phyloP scores from a whole-genome alignment of 2,888 invertebrate species.

The Hirtodrosophila confusa region DNA sequence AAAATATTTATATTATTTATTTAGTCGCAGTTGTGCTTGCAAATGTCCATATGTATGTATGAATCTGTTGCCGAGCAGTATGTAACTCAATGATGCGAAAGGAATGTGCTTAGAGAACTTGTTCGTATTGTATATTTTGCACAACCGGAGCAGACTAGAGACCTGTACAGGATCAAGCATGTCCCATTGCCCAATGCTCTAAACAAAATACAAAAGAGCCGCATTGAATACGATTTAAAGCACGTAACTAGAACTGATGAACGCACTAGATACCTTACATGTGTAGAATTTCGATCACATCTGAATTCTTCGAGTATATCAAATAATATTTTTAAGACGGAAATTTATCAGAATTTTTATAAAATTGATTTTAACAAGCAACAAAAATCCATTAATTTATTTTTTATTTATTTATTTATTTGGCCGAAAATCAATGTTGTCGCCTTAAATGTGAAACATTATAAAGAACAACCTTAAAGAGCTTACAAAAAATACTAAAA shows the following conservation, averaged over 20 bases:
- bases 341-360: no score
- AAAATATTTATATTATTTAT: constrained; percentile 69
- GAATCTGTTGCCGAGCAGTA: constrained; percentile 12
- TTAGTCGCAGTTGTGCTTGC: constrained; percentile 37
- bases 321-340: no score
- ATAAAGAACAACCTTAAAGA: no score
- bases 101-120: constrained; percentile 36
- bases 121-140: constrained; percentile 54
- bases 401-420: no score
- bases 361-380: no score
- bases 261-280: no score
- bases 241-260: neutral
- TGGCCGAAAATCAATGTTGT: no score
- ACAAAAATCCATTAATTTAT: no score
- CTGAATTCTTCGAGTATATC: no score
- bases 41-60: constrained; percentile 15
- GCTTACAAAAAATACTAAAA: no score
- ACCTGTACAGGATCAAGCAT: constrained; percentile 11
- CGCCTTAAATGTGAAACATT: no score
- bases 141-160: neutral
- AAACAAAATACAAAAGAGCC: neutral
- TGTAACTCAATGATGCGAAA: constrained; percentile 43
- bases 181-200: neutral
- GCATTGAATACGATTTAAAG: neutral
- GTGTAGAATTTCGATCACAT: no score